phyloP scores from a whole-genome alignment of 2,888 invertebrate species.

The Brachynemurus nebulosus region DNA sequence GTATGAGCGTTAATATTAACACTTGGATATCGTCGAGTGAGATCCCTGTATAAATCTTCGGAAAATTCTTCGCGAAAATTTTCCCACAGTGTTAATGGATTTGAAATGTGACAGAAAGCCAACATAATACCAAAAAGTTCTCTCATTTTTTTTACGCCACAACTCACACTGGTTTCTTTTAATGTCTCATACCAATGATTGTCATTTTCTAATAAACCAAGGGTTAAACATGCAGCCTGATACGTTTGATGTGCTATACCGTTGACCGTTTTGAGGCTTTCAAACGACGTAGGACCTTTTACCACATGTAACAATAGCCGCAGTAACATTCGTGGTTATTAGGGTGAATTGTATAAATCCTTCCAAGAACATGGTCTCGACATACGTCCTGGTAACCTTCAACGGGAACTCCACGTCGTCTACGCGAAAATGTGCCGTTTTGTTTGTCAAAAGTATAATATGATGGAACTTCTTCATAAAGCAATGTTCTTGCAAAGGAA shows the following conservation, averaged over 20 bases:
- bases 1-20: neutral
- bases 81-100: neutral
- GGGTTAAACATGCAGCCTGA: neutral
- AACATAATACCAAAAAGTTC: neutral
- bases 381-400: neutral
- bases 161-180: neutral
- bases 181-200: neutral
- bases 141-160: neutral
- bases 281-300: neutral
- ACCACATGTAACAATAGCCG: neutral
- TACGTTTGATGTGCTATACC: neutral
- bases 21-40: neutral
- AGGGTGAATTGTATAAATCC: neutral
- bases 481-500: too few species aligned
- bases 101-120: neutral
- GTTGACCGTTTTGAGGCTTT: neutral
- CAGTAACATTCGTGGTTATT: neutral
- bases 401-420: neutral
- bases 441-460: neutral
- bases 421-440: neutral
- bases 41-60: neutral
- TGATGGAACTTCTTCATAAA: too few species aligned
- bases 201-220: neutral
- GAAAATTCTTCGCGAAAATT: neutral
- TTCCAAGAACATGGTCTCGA: neutral